phyloP scores from a whole-genome alignment of 1,140 invertebrate species.

The Monochamus saltuarius region DNA sequence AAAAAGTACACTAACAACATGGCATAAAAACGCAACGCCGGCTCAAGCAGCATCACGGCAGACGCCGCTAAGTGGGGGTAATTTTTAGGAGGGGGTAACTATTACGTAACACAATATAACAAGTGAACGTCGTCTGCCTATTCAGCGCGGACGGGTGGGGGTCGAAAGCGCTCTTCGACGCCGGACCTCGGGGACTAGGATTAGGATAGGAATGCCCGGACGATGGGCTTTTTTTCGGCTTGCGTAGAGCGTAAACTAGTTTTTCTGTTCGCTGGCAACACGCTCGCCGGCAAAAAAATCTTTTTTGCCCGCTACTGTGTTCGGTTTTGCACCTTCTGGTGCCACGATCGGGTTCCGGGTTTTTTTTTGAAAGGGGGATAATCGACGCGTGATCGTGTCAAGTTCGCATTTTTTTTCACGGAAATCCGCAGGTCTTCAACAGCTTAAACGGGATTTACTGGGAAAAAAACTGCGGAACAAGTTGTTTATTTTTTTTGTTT shows the following conservation, averaged over 20 bases:
- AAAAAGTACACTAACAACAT: conserved; percentile 44
- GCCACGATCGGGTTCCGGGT: not conserved
- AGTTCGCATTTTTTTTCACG: no score
- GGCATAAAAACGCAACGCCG: conserved; percentile 41
- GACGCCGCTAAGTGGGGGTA: conserved; percentile 19
- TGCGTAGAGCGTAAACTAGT: conserved; percentile 5
- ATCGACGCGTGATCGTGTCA: no score
- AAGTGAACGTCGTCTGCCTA: conserved; percentile 32
- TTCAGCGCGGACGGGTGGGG: conserved; percentile 20
- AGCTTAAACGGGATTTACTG: no score
- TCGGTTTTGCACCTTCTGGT: conserved; percentile 20
- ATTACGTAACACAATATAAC: conserved; percentile 41
- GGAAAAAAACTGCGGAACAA: no score
- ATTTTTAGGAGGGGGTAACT: conserved; percentile 25
- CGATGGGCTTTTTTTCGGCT: conserved; percentile 15
- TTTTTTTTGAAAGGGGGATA: no score
- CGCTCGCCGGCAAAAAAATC: conserved; percentile 18
- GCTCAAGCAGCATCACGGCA: conserved; percentile 34
- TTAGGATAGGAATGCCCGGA: not conserved
- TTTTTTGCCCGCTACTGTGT: conserved; percentile 20
- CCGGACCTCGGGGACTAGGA: conserved; percentile 19
- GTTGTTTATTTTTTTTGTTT: no score
- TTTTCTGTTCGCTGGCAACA: conserved; percentile 9
- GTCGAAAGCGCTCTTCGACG: conserved; percentile 9
- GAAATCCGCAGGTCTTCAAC: no score